Evolutionary conservation across 2,888 invertebrate species (phyloP).

Genomic region (Megastigmus dorsalis): DNA sequence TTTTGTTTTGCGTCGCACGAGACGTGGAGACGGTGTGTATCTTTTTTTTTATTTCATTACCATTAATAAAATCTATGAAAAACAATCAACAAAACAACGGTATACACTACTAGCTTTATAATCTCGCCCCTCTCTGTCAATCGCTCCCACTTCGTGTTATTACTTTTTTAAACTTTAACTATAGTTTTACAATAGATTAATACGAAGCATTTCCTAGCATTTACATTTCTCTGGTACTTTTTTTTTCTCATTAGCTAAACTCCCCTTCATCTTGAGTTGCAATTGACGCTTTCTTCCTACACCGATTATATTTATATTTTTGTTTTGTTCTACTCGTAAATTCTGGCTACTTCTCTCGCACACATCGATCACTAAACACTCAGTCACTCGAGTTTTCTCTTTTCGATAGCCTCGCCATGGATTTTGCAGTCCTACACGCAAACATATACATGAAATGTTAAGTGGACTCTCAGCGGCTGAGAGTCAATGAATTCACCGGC

Average conservation of each 20-base stretch:
- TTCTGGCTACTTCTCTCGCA: no score
- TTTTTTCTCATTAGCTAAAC: background rate
- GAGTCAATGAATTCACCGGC: no score
- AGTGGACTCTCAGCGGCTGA: no score
- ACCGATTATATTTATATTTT: constrained; percentile 29
- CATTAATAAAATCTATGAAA: constrained; percentile 72
- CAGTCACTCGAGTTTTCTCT: no score
- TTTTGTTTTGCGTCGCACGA: constrained; percentile 57
- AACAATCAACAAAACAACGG: constrained; percentile 73
- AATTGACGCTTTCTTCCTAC: constrained; percentile 50
- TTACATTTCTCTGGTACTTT: constrained; percentile 36
- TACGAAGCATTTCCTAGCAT: constrained; percentile 47
- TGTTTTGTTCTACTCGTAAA: background rate
- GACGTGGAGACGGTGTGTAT: constrained; percentile 65
- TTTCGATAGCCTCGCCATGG: no score
- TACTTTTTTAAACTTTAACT: constrained; percentile 40
- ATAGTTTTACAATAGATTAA: constrained; percentile 46
- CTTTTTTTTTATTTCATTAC: constrained; percentile 23
- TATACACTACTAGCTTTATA: constrained; percentile 57
- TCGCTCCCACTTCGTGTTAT: background rate
- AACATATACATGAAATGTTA: no score
- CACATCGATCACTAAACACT: background rate
- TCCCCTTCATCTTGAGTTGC: constrained; percentile 38
- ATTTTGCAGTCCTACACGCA: no score
- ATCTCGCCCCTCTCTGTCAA: background rate